phyloP scores from a whole-genome alignment of 2,113 vertebrate species.

The Gobius niger region DNA sequence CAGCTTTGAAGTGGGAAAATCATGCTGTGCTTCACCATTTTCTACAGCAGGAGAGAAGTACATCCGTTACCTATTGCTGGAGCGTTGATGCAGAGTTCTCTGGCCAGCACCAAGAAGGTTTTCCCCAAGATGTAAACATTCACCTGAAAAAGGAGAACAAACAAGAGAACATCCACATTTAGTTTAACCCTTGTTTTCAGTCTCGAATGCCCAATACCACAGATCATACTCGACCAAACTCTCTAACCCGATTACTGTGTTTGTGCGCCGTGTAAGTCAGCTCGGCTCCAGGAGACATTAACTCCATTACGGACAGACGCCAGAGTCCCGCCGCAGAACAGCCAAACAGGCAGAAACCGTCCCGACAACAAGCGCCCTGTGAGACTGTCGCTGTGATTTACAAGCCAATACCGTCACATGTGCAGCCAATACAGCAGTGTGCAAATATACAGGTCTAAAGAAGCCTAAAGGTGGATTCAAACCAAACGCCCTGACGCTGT shows the following conservation, averaged over 20 bases:
- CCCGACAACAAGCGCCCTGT: no score
- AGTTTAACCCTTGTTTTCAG: neutral
- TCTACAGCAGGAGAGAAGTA: neutral
- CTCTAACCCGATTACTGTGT: neutral
- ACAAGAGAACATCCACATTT: neutral
- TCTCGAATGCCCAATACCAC: no score
- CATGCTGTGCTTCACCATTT: no score
- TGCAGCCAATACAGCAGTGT: no score
- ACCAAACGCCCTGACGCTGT: no score
- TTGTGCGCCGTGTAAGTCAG: neutral
- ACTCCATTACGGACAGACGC: neutral
- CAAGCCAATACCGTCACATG: no score
- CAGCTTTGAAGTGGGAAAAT: no score
- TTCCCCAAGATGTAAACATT: conserved; percentile 93
- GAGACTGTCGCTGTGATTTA: no score
- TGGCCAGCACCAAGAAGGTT: conserved; percentile 91
- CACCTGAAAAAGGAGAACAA: conserved; percentile 75
- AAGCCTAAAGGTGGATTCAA: no score
- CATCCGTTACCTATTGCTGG: conserved; percentile 88
- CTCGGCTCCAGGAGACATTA: conserved; percentile 11
- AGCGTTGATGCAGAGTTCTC: conserved; percentile 96
- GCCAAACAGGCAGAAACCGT: neutral
- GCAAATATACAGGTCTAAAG: no score
- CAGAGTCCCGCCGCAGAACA: neutral
- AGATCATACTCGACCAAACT: no score